These are phyloP conservation scores for Caenorhabditis sp. DNA, from an alignment of 2,888 invertebrate genomes.

Conservation along the genomic window DNA sequence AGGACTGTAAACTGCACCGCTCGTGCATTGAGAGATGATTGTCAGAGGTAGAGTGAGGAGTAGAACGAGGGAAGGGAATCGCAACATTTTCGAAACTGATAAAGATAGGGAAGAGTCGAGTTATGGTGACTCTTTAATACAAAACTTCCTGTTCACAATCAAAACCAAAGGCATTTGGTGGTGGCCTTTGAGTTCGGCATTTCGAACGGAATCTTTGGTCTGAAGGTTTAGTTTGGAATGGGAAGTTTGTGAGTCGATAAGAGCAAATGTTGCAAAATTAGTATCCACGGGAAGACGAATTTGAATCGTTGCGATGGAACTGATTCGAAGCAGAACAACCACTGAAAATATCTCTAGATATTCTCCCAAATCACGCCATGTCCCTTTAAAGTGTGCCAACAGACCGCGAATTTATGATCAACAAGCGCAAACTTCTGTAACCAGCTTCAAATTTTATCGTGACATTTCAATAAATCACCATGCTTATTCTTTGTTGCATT, in stretches of 20 bases:
- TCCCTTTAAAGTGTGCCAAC: too few relatives aligned
- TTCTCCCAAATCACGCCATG: too few relatives aligned
- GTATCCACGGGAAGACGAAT: not conserved
- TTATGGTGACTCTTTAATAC: conserved; percentile 6
- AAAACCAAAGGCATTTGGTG: not conserved
- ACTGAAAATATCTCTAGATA: too few relatives aligned
- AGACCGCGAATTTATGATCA: too few relatives aligned
- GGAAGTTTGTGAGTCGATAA: not conserved
- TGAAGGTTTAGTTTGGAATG: not conserved
- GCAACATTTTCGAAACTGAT: not conserved
- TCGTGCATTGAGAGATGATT: not conserved
- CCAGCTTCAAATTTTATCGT: too few relatives aligned
- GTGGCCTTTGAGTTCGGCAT: conserved; percentile 1
- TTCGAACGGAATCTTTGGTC: conserved; percentile 9
- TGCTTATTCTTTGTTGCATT: too few relatives aligned
- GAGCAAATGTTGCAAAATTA: not conserved
- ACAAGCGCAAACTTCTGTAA: too few relatives aligned
- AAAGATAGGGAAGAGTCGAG: not conserved
- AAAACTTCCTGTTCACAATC: conserved; percentile 5
- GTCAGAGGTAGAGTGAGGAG: not conserved
- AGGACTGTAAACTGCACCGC: not conserved
- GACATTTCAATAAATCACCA: too few relatives aligned
- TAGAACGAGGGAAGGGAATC: not conserved
- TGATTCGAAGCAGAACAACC: not conserved
- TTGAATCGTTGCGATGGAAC: not conserved